phyloP scores from a whole-genome alignment of 2,113 vertebrate genomes.

The Protomyctophum bolini region DNA sequence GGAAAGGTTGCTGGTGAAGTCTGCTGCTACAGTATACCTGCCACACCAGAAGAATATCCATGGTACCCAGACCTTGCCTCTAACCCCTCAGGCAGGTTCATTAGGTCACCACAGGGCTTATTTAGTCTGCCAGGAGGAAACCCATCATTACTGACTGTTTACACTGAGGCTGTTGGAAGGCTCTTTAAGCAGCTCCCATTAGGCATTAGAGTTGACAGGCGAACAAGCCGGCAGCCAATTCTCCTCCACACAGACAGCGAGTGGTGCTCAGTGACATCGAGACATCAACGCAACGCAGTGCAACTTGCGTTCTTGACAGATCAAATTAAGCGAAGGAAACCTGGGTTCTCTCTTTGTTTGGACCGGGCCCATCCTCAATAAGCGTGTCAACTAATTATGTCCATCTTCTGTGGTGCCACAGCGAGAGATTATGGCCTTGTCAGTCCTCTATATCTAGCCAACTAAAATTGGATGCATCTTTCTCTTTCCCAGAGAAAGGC shows the following conservation, averaged over 20 bases:
- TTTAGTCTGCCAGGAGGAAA: constrained; percentile 25
- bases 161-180: constrained; percentile 7
- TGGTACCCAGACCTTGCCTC: neutral
- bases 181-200: constrained; percentile 26
- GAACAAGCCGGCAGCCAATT: constrained; percentile 17
- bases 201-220: constrained; percentile 24
- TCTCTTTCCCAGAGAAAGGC: constrained; percentile 36
- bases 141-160: constrained; percentile 26
- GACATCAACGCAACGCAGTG: constrained; percentile 17
- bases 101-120: constrained; percentile 18
- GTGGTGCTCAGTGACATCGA: constrained; percentile 3
- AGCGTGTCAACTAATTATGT: constrained; percentile 26
- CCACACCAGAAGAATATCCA: neutral
- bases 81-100: constrained; percentile 10
- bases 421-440: constrained; percentile 33
- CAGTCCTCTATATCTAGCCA: constrained; percentile 22
- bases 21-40: neutral
- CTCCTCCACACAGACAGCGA: constrained; percentile 14
- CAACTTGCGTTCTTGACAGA: constrained; percentile 34
- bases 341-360: constrained; percentile 21
- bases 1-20: constrained; percentile 17
- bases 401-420: constrained; percentile 13
- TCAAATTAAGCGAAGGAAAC: constrained; percentile 45
- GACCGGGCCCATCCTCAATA: constrained; percentile 12
- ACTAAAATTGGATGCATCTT: constrained; percentile 41